phyloP scores from a whole-genome alignment of 2,888 invertebrate genomes.

The Macaria liturata region DNA sequence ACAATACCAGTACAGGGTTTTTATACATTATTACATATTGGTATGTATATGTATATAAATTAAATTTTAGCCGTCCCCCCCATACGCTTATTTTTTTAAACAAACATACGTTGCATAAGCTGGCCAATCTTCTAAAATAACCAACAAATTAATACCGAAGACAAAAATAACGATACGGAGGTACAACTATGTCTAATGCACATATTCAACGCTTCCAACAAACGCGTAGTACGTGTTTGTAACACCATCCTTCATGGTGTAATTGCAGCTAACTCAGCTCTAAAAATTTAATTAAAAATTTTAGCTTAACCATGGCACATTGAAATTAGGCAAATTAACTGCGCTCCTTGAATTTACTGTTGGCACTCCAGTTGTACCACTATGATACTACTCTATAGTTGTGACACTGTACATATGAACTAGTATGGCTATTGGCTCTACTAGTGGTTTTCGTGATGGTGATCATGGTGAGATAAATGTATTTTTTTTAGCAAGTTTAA shows the following conservation, averaged over 20 bases:
- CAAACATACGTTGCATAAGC: too few species aligned
- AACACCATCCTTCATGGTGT: conserved; percentile 26
- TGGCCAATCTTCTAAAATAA: background rate
- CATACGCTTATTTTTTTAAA: too few species aligned
- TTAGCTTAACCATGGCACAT: conserved; percentile 29
- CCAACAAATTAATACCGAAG: conserved; percentile 2
- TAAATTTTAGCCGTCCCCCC: too few species aligned
- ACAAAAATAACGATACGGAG: conserved; percentile 12
- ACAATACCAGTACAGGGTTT: too few species aligned
- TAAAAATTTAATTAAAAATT: conserved; percentile 26
- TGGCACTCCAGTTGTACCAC: background rate
- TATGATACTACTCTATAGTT: too few species aligned
- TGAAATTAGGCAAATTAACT: conserved; percentile 24
- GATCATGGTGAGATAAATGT: too few species aligned
- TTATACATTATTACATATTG: too few species aligned
- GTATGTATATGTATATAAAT: too few species aligned
- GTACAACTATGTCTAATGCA: conserved; percentile 13
- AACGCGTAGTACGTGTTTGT: conserved; percentile 17
- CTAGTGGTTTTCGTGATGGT: too few species aligned
- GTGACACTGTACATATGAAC: too few species aligned
- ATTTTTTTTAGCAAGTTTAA: too few species aligned
- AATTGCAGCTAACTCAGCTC: conserved; percentile 21
- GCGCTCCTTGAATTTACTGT: conserved; percentile 9
- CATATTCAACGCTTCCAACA: conserved; percentile 16
- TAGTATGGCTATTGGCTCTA: too few species aligned